Conservation (phyloP, 2,113 vertebrate species). For the Zapornia atra region DNA sequence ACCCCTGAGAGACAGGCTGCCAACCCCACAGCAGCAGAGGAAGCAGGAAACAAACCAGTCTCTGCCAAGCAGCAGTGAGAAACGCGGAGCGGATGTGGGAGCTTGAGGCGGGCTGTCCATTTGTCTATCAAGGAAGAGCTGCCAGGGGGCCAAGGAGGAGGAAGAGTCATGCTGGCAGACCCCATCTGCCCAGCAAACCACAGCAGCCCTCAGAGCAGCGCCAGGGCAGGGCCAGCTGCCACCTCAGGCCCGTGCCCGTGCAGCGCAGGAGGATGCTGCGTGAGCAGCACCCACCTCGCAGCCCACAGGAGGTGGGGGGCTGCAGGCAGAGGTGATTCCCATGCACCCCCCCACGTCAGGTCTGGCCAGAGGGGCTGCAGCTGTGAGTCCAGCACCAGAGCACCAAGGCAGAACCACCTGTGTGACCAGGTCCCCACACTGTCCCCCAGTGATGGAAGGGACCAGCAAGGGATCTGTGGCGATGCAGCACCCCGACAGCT, state of each 20-base stretch:
- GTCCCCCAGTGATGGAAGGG: fast-evolving
- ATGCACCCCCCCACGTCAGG: not conserved
- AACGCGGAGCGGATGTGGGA: not conserved
- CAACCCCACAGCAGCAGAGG: not conserved
- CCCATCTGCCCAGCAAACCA: fast-evolving
- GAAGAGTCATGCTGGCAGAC: not conserved
- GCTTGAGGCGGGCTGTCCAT: not conserved
- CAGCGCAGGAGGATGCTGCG: fast-evolving
- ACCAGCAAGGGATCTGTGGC: fast-evolving
- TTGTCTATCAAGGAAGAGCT: not conserved
- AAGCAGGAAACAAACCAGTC: not conserved
- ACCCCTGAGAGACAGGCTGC: fast-evolving
- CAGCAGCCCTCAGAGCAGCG: not conserved
- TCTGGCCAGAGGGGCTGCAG: not conserved
- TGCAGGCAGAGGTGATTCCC: not conserved
- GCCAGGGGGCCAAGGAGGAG: fast-evolving
- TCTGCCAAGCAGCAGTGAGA: not conserved
- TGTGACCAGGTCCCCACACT: fast-evolving
- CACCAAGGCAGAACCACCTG: not conserved
- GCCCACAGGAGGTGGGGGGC: not conserved
- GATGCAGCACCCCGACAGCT: not conserved
- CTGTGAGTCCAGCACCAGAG: not conserved
- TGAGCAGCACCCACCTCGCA: not conserved
- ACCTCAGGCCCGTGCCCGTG: fast-evolving
- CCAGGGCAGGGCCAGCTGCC: not conserved